phyloP scores from a whole-genome alignment of 2,888 invertebrate genomes.

The Tribolium freemani region DNA sequence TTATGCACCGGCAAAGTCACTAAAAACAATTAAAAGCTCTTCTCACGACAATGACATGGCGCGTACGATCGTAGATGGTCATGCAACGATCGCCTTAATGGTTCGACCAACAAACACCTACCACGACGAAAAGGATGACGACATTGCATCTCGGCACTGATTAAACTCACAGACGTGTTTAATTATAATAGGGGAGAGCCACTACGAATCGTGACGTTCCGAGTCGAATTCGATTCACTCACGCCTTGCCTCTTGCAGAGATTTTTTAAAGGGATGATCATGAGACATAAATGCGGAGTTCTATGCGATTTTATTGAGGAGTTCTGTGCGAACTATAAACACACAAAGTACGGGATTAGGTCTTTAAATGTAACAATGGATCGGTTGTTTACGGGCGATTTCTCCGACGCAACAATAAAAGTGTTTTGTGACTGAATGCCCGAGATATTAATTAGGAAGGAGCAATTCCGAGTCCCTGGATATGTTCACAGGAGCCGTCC shows the following conservation, averaged over 20 bases:
- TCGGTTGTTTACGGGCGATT: constrained; percentile 8
- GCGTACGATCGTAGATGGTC: constrained; percentile 56
- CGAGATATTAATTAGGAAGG: not conserved
- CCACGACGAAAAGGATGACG: constrained; percentile 31
- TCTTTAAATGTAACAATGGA: constrained; percentile 21
- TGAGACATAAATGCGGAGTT: constrained; percentile 3
- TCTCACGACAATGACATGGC: constrained; percentile 61
- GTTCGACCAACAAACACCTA: constrained; percentile 56
- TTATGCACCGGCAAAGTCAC: constrained; percentile 42
- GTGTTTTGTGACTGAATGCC: not conserved
- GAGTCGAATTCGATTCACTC: constrained; percentile 24
- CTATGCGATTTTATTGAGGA: constrained; percentile 16
- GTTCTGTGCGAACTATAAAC: constrained; percentile 13
- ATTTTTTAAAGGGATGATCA: not conserved
- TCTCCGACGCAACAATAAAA: constrained; percentile 7
- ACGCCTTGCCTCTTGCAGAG: constrained; percentile 17
- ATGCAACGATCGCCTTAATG: constrained; percentile 58
- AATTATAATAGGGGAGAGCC: constrained; percentile 38
- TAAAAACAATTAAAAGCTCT: constrained; percentile 58
- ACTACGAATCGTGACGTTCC: constrained; percentile 29
- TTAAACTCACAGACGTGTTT: constrained; percentile 33
- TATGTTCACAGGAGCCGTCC: not conserved
- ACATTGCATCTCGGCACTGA: constrained; percentile 26
- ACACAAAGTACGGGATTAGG: constrained; percentile 24
- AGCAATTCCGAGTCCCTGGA: no score